Evolutionary conservation across 2,888 invertebrate species (phyloP).

Genomic region (Drosophila phalerata): DNA sequence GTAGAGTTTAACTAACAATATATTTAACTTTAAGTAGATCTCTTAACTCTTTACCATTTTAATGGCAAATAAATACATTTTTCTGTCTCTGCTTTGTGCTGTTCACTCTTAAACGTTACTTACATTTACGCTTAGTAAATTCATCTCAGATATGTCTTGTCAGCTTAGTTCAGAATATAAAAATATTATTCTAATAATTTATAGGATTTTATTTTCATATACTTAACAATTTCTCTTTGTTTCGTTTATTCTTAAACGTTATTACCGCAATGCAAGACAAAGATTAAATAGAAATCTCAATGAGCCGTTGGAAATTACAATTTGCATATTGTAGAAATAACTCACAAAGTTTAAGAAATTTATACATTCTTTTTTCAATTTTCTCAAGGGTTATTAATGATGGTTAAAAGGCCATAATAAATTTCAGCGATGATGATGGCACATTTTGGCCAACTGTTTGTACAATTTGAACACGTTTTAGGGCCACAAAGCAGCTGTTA

Average conservation of each 20-base stretch:
- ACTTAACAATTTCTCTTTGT: background rate
- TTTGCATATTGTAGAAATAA: background rate
- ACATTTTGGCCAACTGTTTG: constrained; percentile 21
- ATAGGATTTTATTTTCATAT: background rate
- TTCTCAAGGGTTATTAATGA: constrained; percentile 9
- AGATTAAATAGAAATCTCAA: background rate
- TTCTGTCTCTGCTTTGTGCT: background rate
- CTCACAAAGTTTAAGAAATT: background rate
- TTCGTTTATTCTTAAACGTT: background rate
- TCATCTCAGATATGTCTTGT: background rate
- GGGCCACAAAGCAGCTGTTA: constrained; percentile 32
- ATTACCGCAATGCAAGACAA: background rate
- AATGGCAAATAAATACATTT: background rate
- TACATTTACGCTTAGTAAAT: background rate
- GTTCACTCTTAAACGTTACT: background rate
- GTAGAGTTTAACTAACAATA: background rate
- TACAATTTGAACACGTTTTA: constrained; percentile 39
- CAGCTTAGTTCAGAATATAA: background rate
- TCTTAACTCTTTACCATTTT: background rate
- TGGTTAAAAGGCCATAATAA: background rate
- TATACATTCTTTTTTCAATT: background rate
- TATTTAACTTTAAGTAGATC: background rate
- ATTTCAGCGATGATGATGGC: constrained; percentile 17
- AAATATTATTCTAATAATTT: background rate
- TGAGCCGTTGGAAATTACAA: background rate